Evolutionary conservation across 2,797 vertebrate genomes (phyloP).

Genomic region (Capromys pilorides): DNA sequence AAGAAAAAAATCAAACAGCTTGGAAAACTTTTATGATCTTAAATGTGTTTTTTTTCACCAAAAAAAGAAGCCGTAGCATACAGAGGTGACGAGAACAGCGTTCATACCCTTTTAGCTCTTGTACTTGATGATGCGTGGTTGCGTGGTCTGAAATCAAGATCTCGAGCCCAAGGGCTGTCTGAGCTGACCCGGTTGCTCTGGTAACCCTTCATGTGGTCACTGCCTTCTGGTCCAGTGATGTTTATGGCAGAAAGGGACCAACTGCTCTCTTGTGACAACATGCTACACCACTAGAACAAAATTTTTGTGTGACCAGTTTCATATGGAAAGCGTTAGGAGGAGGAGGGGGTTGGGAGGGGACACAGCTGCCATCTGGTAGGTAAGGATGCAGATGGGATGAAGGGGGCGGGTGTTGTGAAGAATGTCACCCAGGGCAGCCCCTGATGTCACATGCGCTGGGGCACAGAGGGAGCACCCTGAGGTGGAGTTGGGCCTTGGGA

Average conservation of each 20-base stretch:
- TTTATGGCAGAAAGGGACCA: neutral
- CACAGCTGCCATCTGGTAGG: rapidly evolving
- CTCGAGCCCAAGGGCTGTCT: neutral
- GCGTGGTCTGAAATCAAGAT: neutral
- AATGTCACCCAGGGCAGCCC: neutral
- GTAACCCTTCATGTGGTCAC: neutral
- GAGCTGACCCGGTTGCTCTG: neutral
- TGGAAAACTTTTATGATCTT: neutral
- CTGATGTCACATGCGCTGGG: rapidly evolving
- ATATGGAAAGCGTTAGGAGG: neutral
- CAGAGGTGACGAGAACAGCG: neutral
- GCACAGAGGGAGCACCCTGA: rapidly evolving
- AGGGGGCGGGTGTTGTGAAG: rapidly evolving
- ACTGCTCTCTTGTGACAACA: neutral
- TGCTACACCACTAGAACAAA: neutral
- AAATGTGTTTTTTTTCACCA: neutral
- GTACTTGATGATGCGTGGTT: rapidly evolving
- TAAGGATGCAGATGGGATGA: neutral
- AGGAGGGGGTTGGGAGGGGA: neutral
- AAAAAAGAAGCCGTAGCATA: neutral
- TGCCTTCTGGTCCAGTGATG: neutral
- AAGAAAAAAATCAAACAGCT: neutral
- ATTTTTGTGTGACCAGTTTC: neutral
- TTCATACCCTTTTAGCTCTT: neutral
- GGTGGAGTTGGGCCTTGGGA: neutral